Conservation (phyloP, 1,140 invertebrate species). For the Oppia nitens region DNA sequence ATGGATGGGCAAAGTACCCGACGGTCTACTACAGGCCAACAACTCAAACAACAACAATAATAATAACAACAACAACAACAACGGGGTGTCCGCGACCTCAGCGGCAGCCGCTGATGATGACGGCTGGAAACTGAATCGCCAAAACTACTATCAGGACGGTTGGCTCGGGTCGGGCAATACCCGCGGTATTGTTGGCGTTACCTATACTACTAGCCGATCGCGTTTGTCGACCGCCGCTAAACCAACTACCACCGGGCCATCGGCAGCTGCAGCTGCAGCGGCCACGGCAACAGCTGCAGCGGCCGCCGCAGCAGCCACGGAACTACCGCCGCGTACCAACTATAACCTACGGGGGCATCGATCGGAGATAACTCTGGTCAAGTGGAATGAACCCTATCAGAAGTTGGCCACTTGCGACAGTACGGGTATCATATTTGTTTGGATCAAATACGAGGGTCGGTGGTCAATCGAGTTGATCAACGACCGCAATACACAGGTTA, state of each 20-base stretch:
- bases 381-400: slow-evolving; percentile 98
- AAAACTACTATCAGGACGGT: slow-evolving; percentile 94
- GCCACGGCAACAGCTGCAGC: neutral
- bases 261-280: neutral
- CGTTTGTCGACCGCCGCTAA: slow-evolving; percentile 14
- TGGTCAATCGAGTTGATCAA: slow-evolving; percentile 99
- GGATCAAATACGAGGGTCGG: slow-evolving; percentile 96
- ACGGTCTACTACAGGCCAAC: slow-evolving; percentile 65
- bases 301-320: slow-evolving; percentile 47
- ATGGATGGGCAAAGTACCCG: slow-evolving; percentile 95
- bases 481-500: slow-evolving; percentile 82
- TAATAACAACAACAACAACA: slow-evolving; percentile 21
- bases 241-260: neutral
- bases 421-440: slow-evolving; percentile 94
- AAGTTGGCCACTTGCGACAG: slow-evolving; percentile 94
- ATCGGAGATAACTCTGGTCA: slow-evolving; percentile 83
- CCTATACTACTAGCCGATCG: slow-evolving; percentile 79
- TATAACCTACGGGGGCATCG: slow-evolving; percentile 93
- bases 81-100: slow-evolving; percentile 48
- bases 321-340: slow-evolving; percentile 75
- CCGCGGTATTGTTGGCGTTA: slow-evolving; percentile 82
- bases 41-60: slow-evolving; percentile 5
- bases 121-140: slow-evolving; percentile 66
- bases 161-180: slow-evolving; percentile 91
- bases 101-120: slow-evolving; percentile 35